These are phyloP conservation scores for Hycleus cichorii DNA, from an alignment of 1,140 invertebrate genomes.

Conservation along the genomic window DNA sequence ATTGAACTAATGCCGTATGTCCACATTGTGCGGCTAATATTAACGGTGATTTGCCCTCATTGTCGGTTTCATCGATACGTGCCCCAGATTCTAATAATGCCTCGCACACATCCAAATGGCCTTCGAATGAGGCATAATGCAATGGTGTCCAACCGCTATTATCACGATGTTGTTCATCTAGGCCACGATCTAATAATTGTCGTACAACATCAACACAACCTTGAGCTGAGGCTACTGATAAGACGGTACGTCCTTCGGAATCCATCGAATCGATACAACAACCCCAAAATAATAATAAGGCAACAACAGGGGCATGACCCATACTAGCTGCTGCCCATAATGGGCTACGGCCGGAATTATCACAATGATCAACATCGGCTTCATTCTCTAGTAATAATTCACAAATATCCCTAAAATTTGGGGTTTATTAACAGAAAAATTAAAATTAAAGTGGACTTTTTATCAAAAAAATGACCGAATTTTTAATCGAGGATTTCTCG, in stretches of 20 bases:
- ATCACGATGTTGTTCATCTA: constrained; percentile 86
- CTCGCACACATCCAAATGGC: constrained; percentile 79
- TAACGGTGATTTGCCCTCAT: constrained; percentile 87
- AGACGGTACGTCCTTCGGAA: constrained; percentile 81
- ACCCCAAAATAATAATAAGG: constrained; percentile 78
- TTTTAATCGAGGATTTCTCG: no score
- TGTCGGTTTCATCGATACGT: constrained; percentile 84
- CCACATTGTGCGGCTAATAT: constrained; percentile 87
- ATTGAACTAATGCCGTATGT: constrained; percentile 61
- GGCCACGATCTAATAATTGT: constrained; percentile 77
- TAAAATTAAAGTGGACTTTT: not conserved
- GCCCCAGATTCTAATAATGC: constrained; percentile 86
- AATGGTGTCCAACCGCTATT: constrained; percentile 91
- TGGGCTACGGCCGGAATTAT: constrained; percentile 69
- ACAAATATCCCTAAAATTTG: constrained; percentile 56
- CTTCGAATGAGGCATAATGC: constrained; percentile 90
- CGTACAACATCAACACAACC: constrained; percentile 76
- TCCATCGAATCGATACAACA: constrained; percentile 86
- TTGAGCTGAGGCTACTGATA: constrained; percentile 81
- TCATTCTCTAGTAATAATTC: constrained; percentile 78
- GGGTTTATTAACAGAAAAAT: constrained; percentile 20
- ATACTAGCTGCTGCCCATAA: constrained; percentile 79
- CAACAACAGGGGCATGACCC: constrained; percentile 75
- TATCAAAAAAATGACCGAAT: not conserved
- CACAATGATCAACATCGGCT: constrained; percentile 78